Conservation (phyloP, 2,113 vertebrate genomes). For the Ictalurus furcatus region DNA sequence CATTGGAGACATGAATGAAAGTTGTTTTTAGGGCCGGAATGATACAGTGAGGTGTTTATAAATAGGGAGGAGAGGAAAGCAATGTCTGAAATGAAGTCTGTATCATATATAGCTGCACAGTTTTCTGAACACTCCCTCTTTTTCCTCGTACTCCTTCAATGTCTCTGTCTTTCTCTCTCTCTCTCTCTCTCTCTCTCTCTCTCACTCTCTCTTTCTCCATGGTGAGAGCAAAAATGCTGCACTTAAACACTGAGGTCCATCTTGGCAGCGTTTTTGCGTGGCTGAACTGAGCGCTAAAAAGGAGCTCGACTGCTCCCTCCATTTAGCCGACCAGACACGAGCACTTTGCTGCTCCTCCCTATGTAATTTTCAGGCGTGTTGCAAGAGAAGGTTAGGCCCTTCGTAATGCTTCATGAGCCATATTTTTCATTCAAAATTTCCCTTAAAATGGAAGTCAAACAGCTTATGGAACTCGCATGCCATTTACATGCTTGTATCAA, state of each 20-base stretch:
- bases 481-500: neutral
- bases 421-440: constrained; percentile 63
- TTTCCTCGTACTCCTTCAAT: neutral
- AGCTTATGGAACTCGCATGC: constrained; percentile 19
- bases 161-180: constrained; percentile 7
- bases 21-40: constrained; percentile 43
- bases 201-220: constrained; percentile 27
- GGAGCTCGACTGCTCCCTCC: constrained; percentile 61
- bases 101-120: constrained; percentile 41
- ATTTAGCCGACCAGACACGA: constrained; percentile 71
- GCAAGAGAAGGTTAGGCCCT: constrained; percentile 55
- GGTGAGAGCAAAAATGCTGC: constrained; percentile 56
- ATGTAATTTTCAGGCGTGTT: constrained; percentile 66
- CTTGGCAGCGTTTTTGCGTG: constrained; percentile 66
- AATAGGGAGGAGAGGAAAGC: constrained; percentile 48
- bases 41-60: constrained; percentile 43
- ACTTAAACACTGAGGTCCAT: constrained; percentile 66
- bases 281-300: constrained; percentile 58
- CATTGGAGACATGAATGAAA: constrained; percentile 49
- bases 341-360: constrained; percentile 66
- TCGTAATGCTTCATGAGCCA: constrained; percentile 59
- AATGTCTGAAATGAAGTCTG: constrained; percentile 43
- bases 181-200: constrained; percentile 1
- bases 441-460: constrained; percentile 63
- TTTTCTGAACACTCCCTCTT: constrained; percentile 24